These are phyloP conservation scores for Tricholaema leucomelas DNA, from an alignment of 2,113 vertebrate species.

Conservation along the genomic window DNA sequence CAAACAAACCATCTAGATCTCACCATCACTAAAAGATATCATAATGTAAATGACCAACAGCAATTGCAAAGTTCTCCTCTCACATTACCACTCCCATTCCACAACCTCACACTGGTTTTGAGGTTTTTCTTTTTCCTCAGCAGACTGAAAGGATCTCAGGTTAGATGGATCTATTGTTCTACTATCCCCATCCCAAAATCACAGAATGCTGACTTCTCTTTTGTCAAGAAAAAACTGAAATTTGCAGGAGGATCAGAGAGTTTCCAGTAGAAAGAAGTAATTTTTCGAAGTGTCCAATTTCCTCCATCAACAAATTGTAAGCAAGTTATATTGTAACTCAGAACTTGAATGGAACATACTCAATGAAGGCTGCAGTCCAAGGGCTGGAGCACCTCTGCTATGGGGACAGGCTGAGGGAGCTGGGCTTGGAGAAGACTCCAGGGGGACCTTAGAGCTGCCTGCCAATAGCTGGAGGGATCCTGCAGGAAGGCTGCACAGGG, in stretches of 20 bases:
- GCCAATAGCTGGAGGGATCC: no score
- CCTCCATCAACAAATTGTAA: background rate
- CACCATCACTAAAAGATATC: background rate
- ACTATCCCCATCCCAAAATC: background rate
- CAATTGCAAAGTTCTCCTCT: background rate
- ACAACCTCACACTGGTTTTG: background rate
- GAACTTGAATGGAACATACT: background rate
- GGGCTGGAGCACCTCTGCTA: no score
- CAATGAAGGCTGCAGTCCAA: background rate
- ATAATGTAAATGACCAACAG: background rate
- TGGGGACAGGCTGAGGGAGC: no score
- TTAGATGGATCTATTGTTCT: background rate
- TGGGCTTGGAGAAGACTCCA: no score
- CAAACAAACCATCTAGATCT: background rate
- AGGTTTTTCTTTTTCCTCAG: background rate
- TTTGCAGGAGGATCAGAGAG: background rate
- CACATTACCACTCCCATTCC: background rate
- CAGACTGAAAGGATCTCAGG: background rate
- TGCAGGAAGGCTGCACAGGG: no score
- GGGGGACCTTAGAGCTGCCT: no score
- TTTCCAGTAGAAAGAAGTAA: fast-evolving
- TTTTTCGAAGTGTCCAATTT: background rate
- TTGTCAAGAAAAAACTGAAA: background rate
- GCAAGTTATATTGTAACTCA: background rate
- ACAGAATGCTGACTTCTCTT: background rate